A percentile compares a stretch with the other conserved stretches of the same genome.
Conservation (phyloP, 2,113 vertebrate genomes). For the Noctilio leporinus region DNA sequence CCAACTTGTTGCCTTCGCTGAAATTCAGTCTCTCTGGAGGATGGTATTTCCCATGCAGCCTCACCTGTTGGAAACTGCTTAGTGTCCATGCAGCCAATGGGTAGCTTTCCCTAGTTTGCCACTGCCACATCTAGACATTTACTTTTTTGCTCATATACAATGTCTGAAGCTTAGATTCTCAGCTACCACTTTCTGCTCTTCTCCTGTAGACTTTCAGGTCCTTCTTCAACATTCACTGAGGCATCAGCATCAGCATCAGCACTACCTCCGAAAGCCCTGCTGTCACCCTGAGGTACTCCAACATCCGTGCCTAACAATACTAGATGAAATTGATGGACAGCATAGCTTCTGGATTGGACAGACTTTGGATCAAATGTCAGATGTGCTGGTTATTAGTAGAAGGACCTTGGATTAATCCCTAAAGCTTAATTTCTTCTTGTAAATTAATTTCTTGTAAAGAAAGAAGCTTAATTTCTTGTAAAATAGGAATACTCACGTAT, state of each 20-base stretch:
- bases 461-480: background rate
- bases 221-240: background rate
- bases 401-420: background rate
- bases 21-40: fast-evolving
- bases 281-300: background rate
- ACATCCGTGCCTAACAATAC: background rate
- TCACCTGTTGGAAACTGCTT: background rate
- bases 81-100: too few relatives aligned
- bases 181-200: background rate
- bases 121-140: too few relatives aligned
- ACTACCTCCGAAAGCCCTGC: background rate
- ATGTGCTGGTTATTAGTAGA: background rate
- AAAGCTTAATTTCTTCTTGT: background rate
- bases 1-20: background rate
- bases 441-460: background rate
- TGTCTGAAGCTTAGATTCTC: background rate
- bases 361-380: background rate
- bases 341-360: background rate
- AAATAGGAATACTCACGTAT: background rate
- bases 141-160: background rate
- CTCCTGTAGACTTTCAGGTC: background rate
- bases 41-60: background rate
- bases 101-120: background rate
- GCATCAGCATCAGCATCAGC: background rate
- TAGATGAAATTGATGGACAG: background rate